phyloP scores from a whole-genome alignment of 2,797 vertebrate species.

The Enteromius trimaculatus region DNA sequence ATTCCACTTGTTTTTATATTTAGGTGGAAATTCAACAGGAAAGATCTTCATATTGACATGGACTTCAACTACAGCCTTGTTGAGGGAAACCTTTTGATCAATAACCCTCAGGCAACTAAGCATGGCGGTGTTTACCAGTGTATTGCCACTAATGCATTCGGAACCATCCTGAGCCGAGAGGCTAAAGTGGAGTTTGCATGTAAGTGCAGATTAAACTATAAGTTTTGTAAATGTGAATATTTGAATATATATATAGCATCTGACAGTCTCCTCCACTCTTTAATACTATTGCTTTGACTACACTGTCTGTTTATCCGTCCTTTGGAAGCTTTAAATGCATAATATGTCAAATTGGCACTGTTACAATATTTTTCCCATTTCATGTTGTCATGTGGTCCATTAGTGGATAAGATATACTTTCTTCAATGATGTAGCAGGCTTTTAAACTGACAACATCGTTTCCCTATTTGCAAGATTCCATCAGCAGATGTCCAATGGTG shows the following conservation, averaged over 20 bases:
- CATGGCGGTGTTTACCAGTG: slow-evolving; percentile 91
- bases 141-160: slow-evolving; percentile 86
- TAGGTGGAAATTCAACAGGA: slow-evolving; percentile 92
- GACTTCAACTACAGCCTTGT: slow-evolving; percentile 86
- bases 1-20: slow-evolving; percentile 24
- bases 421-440: slow-evolving; percentile 18
- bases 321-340: neutral
- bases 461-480: slow-evolving; percentile 2
- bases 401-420: slow-evolving; percentile 19
- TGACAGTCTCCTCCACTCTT: neutral
- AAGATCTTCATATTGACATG: slow-evolving; percentile 78
- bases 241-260: slow-evolving; percentile 1
- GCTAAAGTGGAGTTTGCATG: slow-evolving; percentile 92
- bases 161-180: slow-evolving; percentile 88
- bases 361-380: neutral
- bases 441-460: slow-evolving; percentile 24
- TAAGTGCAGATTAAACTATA: slow-evolving; percentile 74
- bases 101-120: slow-evolving; percentile 83
- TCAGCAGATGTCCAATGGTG: slow-evolving; percentile 22
- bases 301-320: neutral
- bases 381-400: slow-evolving; percentile 22
- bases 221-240: neutral
- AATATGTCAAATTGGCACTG: neutral
- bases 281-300: neutral
- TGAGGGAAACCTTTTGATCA: slow-evolving; percentile 91